Evolutionary conservation across 2,797 vertebrate genomes (phyloP).

Genomic region (Chrosomus eos): DNA sequence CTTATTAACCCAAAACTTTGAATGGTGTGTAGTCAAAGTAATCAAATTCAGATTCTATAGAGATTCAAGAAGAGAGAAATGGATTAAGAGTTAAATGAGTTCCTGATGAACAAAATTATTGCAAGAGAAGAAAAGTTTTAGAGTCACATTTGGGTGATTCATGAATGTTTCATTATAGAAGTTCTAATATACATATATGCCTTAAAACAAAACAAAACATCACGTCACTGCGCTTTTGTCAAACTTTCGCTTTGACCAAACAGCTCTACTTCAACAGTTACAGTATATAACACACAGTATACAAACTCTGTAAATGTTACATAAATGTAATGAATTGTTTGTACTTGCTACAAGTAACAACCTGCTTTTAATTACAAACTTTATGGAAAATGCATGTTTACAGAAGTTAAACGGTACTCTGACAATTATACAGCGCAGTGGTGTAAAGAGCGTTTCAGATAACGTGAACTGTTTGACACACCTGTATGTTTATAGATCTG

Average conservation of each 20-base stretch:
- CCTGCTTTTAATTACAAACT: not conserved
- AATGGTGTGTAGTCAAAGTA: not conserved
- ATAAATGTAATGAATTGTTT: not conserved
- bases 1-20: not conserved
- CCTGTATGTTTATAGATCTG: conserved; percentile 1
- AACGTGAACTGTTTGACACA: not conserved
- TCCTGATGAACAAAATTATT: not conserved
- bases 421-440: not conserved
- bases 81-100: not conserved
- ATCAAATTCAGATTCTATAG: not conserved
- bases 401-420: not conserved
- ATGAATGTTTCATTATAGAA: not conserved
- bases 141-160: conserved; percentile 1
- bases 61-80: not conserved
- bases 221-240: not conserved
- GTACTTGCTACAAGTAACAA: not conserved
- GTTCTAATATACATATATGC: not conserved
- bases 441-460: conserved; percentile 4
- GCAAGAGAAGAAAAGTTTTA: not conserved
- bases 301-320: not conserved
- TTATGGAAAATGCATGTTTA: conserved; percentile 8
- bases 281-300: no score
- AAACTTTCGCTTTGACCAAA: not conserved
- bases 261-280: not conserved
- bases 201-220: not conserved